A percentile compares a stretch with the other conserved stretches of the same genome.
phyloP scores from a whole-genome alignment of 2,797 vertebrate genomes.

The Cryptoblepharus egeriae region DNA sequence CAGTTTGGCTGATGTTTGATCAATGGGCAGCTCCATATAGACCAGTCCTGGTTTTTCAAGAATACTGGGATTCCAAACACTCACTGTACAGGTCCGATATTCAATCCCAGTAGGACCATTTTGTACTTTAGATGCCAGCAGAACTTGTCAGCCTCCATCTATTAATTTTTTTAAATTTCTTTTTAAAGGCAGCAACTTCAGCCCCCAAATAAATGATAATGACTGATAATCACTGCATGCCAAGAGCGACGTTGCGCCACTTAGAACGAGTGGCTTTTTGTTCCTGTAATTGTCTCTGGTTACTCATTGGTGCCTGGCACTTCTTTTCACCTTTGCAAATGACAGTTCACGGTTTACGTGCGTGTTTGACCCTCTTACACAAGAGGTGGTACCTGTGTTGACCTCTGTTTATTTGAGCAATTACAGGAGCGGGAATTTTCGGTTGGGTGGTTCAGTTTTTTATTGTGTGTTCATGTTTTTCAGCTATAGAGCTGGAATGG shows the following conservation, averaged over 20 bases:
- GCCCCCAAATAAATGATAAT: slow-evolving; percentile 8
- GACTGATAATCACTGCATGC: slow-evolving; percentile 1
- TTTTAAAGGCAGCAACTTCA: background rate
- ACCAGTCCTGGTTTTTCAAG: background rate
- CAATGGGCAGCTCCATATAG: background rate
- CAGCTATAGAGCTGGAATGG: background rate
- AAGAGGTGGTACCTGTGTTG: background rate
- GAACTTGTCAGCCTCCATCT: background rate
- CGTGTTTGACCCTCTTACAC: slow-evolving; percentile 1
- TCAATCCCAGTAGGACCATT: background rate
- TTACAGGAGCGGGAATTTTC: background rate
- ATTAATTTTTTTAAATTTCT: background rate
- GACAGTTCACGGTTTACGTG: background rate
- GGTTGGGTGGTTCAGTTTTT: background rate
- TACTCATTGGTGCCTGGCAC: background rate
- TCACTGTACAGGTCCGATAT: background rate
- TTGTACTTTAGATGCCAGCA: background rate
- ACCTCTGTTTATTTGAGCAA: slow-evolving; percentile 9
- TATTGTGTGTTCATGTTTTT: background rate
- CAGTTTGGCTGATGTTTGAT: no score
- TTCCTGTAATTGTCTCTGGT: background rate
- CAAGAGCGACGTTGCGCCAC: background rate
- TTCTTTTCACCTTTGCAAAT: background rate
- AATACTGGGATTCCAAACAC: background rate
- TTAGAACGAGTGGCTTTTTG: background rate